Evolutionary conservation across 2,888 invertebrate genomes (phyloP).

Genomic region (Sycophila texana): DNA sequence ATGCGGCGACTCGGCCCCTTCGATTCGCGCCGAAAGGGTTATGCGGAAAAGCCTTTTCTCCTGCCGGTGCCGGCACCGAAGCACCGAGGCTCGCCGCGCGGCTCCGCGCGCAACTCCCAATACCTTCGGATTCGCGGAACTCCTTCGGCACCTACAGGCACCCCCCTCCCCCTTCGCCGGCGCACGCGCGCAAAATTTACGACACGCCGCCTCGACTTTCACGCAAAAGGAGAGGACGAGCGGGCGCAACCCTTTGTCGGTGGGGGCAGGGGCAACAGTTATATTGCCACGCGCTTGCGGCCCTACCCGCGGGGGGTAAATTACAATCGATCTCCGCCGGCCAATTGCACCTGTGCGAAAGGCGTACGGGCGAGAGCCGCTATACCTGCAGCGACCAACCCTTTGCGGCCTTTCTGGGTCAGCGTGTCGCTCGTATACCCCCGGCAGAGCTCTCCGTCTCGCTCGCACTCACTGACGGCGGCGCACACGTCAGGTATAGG

Average conservation of each 20-base stretch:
- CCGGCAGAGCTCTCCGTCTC: not conserved
- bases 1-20: not conserved
- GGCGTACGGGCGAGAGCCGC: not conserved
- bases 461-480: not conserved
- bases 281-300: conserved; percentile 33
- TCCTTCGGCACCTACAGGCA: not conserved
- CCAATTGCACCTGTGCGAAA: conserved; percentile 24
- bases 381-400: conserved; percentile 55
- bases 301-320: conserved; percentile 56
- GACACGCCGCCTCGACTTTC: conserved; percentile 20
- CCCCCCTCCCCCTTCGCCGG: not conserved
- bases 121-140: conserved; percentile 4
- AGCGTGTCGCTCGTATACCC: conserved; percentile 60
- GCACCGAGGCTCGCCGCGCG: not conserved
- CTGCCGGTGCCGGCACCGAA: not conserved
- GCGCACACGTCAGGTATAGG: not conserved
- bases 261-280: conserved; percentile 19
- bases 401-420: conserved; percentile 66
- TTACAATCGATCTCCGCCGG: conserved; percentile 62
- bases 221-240: conserved; percentile 28
- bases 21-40: conserved; percentile 12
- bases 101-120: not conserved
- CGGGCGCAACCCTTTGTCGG: conserved; percentile 24
- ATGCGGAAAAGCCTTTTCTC: not conserved
- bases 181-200: conserved; percentile 12